phyloP scores from a whole-genome alignment of 2,888 invertebrate species.

The Lepidochitona cinerea region DNA sequence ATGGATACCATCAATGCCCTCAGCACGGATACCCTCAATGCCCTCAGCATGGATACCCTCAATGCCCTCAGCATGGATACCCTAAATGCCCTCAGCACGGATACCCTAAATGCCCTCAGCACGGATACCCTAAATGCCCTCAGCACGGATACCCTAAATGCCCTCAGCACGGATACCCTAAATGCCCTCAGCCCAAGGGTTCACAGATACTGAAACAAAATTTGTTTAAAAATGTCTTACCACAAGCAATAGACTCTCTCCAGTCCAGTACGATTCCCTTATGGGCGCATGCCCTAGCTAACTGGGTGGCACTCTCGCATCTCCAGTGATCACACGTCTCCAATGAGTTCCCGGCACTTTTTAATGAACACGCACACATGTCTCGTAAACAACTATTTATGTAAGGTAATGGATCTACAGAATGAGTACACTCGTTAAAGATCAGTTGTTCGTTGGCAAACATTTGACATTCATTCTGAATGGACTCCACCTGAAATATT shows the following conservation, averaged over 20 bases:
- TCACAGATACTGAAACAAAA: no score
- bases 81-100: no score
- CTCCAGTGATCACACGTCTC: constrained; percentile 10
- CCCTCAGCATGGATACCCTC: no score
- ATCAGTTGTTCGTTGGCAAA: background rate
- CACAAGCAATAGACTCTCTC: constrained; percentile 25
- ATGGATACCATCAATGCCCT: no score
- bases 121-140: no score
- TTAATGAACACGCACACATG: constrained; percentile 26
- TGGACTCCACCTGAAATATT: background rate
- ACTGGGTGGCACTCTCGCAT: constrained; percentile 28
- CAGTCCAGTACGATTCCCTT: constrained; percentile 30
- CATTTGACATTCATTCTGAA: constrained; percentile 9
- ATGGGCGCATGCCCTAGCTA: constrained; percentile 31
- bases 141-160: no score
- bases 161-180: no score
- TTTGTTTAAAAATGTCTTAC: constrained; percentile 16
- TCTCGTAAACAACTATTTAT: constrained; percentile 23
- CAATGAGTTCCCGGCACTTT: background rate
- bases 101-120: no score
- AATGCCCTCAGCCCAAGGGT: no score
- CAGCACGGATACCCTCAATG: no score
- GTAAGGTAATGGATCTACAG: constrained; percentile 19
- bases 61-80: no score
- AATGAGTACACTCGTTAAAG: constrained; percentile 13